Evolutionary conservation across 2,888 invertebrate species (phyloP).

Genomic region (Aromia moschata): DNA sequence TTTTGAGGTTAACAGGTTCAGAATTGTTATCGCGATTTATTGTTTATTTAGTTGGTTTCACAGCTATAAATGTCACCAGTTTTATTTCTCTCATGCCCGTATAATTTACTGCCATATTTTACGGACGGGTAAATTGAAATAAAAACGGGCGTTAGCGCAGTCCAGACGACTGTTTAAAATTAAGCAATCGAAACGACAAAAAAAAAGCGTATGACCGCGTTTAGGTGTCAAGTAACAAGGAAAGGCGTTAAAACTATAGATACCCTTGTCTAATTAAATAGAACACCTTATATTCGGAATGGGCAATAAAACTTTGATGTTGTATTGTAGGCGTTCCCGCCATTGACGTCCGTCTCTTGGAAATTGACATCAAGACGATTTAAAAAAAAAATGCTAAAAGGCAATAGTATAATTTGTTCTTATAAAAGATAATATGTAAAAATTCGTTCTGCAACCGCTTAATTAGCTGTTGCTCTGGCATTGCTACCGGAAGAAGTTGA

Average conservation of each 20-base stretch:
- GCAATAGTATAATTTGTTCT: no score
- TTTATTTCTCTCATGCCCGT: slow-evolving; percentile 9
- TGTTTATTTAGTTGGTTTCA: slow-evolving; percentile 18
- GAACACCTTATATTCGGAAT: slow-evolving; percentile 13
- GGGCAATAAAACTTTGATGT: slow-evolving; percentile 4
- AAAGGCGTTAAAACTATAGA: slow-evolving; percentile 15
- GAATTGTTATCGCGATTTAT: slow-evolving; percentile 20
- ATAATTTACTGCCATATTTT: slow-evolving; percentile 22
- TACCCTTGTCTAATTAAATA: slow-evolving; percentile 16
- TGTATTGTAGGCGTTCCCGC: background rate
- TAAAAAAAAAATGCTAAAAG: no score
- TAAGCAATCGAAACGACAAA: slow-evolving; percentile 12
- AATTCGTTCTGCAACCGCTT: no score
- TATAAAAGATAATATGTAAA: no score
- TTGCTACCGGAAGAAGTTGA: no score
- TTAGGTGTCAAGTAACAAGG: slow-evolving; percentile 14
- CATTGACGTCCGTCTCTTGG: no score
- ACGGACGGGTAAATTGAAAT: slow-evolving; percentile 17
- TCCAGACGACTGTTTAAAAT: slow-evolving; percentile 9
- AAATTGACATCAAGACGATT: no score
- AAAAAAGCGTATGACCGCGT: background rate
- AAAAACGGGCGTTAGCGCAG: slow-evolving; percentile 5
- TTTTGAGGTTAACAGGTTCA: slow-evolving; percentile 18
- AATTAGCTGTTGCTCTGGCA: no score
- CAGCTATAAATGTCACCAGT: slow-evolving; percentile 14